Percentiles rank a stretch among this genome's conserved stretches.
These are phyloP conservation scores for Bombus balteatus DNA, from an alignment of 1,140 invertebrate species.

Conservation along the genomic window DNA sequence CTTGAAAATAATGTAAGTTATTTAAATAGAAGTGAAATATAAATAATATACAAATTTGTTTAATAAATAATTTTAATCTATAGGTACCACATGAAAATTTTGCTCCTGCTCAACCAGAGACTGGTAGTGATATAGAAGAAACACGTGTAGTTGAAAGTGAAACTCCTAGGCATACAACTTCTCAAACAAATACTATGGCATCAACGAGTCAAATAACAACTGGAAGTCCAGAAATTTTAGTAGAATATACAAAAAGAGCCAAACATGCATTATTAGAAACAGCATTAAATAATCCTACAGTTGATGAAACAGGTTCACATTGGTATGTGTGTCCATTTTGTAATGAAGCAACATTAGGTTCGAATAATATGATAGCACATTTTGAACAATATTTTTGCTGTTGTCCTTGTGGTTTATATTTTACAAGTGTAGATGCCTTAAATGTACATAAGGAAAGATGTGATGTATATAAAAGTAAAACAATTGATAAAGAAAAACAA, in stretches of 20 bases:
- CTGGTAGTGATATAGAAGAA: slow-evolving; percentile 59
- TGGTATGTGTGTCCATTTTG: slow-evolving; percentile 84
- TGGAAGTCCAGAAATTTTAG: slow-evolving; percentile 70
- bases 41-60: not conserved
- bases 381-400: slow-evolving; percentile 83
- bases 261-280: slow-evolving; percentile 76
- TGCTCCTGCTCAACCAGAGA: slow-evolving; percentile 50
- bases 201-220: slow-evolving; percentile 75
- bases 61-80: slow-evolving; percentile 10
- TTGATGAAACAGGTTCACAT: slow-evolving; percentile 75
- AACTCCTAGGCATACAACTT: slow-evolving; percentile 32
- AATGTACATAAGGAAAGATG: slow-evolving; percentile 80
- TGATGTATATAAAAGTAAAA: slow-evolving; percentile 67
- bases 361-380: slow-evolving; percentile 80
- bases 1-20: slow-evolving; percentile 72
- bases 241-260: slow-evolving; percentile 75
- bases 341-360: slow-evolving; percentile 81
- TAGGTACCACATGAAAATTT: slow-evolving; percentile 61
- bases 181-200: slow-evolving; percentile 65
- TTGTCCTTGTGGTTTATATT: slow-evolving; percentile 79
- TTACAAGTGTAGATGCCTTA: slow-evolving; percentile 80
- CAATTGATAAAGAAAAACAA: slow-evolving; percentile 28
- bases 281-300: slow-evolving; percentile 75
- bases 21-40: not conserved
- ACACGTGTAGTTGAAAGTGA: slow-evolving; percentile 51